Percentiles rank a stretch among this genome's conserved stretches.
phyloP scores from a whole-genome alignment of 2,888 invertebrate genomes.

The Platynereis dumerilii region DNA sequence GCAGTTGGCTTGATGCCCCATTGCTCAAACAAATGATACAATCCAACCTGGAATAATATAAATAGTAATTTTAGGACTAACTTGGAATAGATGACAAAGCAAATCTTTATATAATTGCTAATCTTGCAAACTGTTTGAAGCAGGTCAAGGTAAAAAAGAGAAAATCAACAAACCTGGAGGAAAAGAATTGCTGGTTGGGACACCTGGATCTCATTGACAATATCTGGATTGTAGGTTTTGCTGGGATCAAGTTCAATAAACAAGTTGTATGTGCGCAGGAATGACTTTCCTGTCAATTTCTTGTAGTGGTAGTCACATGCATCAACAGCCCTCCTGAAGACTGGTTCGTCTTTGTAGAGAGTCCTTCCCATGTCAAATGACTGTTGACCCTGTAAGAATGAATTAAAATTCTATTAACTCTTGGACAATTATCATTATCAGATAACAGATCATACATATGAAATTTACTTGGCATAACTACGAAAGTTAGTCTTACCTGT shows the following conservation, averaged over 20 bases:
- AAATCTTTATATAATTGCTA: too few relatives aligned
- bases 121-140: too few relatives aligned
- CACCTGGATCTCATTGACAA: constrained; percentile 14
- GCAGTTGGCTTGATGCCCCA: constrained; percentile 26
- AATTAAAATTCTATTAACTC: background rate
- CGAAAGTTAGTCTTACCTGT: background rate
- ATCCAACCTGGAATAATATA: constrained; percentile 13
- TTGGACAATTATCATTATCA: too few relatives aligned
- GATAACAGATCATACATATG: too few relatives aligned
- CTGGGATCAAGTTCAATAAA: background rate
- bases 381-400: constrained; percentile 27
- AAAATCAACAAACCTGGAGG: too few relatives aligned
- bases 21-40: constrained; percentile 6
- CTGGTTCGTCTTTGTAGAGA: constrained; percentile 29
- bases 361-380: constrained; percentile 31
- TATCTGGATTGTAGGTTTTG: constrained; percentile 7
- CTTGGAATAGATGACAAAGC: too few relatives aligned
- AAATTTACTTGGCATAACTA: constrained; percentile 12
- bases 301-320: constrained; percentile 25
- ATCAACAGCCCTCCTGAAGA: constrained; percentile 24
- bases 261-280: constrained; percentile 19
- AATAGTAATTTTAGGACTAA: too few relatives aligned
- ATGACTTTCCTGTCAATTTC: constrained; percentile 27
- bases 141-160: too few relatives aligned
- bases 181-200: constrained; percentile 23